Evolutionary conservation across 2,113 vertebrate genomes (phyloP).

Genomic region (Bostrychus sinensis): DNA sequence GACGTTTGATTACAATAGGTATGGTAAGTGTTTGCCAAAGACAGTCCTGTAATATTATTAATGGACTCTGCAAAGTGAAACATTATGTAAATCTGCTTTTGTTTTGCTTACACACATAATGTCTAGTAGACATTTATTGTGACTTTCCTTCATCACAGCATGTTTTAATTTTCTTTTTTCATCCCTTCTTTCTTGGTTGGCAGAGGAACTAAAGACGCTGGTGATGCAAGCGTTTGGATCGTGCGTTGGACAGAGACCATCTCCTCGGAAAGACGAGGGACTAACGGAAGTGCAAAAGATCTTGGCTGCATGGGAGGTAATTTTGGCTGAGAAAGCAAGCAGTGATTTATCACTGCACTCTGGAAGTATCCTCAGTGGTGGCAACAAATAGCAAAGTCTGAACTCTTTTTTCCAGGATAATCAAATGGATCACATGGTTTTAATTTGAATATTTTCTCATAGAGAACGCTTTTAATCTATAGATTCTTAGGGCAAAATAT

Average conservation of each 20-base stretch:
- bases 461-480: neutral
- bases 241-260: neutral
- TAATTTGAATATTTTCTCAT: neutral
- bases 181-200: neutral
- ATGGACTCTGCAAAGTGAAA: neutral
- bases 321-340: neutral
- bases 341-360: neutral
- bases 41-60: too few species aligned
- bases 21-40: too few species aligned
- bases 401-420: neutral
- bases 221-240: neutral
- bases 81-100: too few species aligned
- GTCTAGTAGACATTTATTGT: neutral
- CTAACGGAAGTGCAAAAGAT: neutral
- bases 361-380: neutral
- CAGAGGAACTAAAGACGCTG: neutral
- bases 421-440: neutral
- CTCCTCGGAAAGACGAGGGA: conserved; percentile 7
- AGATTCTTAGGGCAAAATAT: neutral
- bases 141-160: neutral
- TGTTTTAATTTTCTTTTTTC: neutral
- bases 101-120: neutral
- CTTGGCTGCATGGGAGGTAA: neutral
- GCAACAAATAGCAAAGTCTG: neutral
- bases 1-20: too few species aligned